Evolutionary conservation across 2,888 invertebrate species (phyloP), one percentile per base, ranked within the genome.

Genomic region (Andrena dorsata): DNA sequence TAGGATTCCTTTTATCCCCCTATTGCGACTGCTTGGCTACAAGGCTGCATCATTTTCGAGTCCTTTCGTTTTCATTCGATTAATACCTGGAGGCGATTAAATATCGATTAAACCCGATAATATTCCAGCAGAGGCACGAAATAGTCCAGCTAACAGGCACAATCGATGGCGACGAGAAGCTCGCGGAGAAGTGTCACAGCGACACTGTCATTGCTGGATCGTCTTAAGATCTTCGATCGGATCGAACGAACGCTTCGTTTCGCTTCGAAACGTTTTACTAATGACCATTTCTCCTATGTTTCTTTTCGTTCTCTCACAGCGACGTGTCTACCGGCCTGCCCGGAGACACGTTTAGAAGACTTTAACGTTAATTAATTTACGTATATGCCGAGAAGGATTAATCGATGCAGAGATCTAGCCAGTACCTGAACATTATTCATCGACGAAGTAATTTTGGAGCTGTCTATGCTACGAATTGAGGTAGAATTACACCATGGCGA

Each of bases 41-140:
- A 70, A 70, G 65, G 65, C 51, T 75, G 56, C 32, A 51, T 65
- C 61, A 8, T 66, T 32, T 23, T 2, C 41, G 35, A 20, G 23
- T 41, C 5, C 35, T 41, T 28, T 23, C 49, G 51, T 63, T 60
- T 20, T 56, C 23, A 60, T 47, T 71, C 10, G 66, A 76, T 56
- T 51, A 75, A 83, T 56, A 76, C 28, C 76, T 51, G 53, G 35
- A 51, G 72, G 81, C 16, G 66, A 87, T 79, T 26, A 77, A 73
- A 65, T 74, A 73, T 77, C 76, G 32, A 16, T 75, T 68, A 75
- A 80, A 78, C 35, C 71, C 60, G 78, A 76, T 81, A 71, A 86
- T 83, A 66, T 84, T 82, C 80, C 86, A 90, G 88, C 85, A 84
- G 85, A 91, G 91, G 91, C 91, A 91, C 91, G 89, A 90, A 90